These are phyloP conservation scores for Achroia grisella DNA, from an alignment of 1,140 invertebrate genomes.

Conservation along the genomic window DNA sequence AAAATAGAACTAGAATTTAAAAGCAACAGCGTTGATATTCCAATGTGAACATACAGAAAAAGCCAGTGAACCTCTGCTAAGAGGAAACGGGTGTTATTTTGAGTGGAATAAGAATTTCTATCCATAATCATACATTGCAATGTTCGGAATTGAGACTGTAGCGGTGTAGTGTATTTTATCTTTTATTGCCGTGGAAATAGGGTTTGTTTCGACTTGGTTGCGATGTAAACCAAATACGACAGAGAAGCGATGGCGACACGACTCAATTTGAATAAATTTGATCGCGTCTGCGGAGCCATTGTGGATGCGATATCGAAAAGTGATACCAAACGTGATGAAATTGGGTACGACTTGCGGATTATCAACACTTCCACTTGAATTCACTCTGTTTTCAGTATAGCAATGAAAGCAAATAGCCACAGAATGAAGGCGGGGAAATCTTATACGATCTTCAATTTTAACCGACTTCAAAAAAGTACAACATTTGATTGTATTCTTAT, in stretches of 20 bases:
- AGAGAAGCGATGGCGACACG: conserved; percentile 41
- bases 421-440: too few relatives aligned
- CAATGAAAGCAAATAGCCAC: too few relatives aligned
- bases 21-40: too few relatives aligned
- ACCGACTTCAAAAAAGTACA: too few relatives aligned
- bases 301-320: conserved; percentile 25
- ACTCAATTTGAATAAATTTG: conserved; percentile 67
- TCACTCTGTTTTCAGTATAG: conserved; percentile 9
- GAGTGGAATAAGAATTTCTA: conserved; percentile 67
- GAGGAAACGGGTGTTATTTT: conserved; percentile 65
- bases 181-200: conserved; percentile 6
- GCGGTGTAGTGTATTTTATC: conserved; percentile 11
- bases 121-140: conserved; percentile 55
- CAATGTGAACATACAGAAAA: neutral
- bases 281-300: conserved; percentile 18
- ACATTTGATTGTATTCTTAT: too few relatives aligned
- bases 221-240: conserved; percentile 31
- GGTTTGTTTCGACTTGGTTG: conserved; percentile 15
- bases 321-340: conserved; percentile 53
- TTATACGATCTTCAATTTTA: too few relatives aligned
- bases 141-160: conserved; percentile 35
- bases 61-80: conserved; percentile 50
- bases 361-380: conserved; percentile 33
- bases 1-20: too few relatives aligned
- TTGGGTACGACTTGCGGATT: conserved; percentile 45